A percentile compares a stretch with the other conserved stretches of the same genome.
Evolutionary conservation across 2,797 vertebrate species (phyloP).

Genomic region (Halcyon badia): DNA sequence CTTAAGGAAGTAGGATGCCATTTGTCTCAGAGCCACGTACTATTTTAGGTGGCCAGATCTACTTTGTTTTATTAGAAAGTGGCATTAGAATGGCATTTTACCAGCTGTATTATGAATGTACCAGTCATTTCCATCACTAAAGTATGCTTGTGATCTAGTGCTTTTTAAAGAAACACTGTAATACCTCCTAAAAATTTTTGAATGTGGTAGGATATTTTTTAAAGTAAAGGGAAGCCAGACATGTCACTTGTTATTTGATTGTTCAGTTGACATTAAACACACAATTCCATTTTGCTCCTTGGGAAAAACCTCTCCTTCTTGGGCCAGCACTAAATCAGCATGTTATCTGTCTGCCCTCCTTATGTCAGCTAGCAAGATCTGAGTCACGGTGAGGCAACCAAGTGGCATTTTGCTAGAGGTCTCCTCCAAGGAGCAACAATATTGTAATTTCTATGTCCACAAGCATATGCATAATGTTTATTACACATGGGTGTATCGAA

Average conservation of each 20-base stretch:
- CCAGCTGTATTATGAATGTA: background rate
- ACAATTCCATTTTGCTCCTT: constrained; percentile 3
- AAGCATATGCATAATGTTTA: background rate
- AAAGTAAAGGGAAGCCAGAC: background rate
- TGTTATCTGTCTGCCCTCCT: constrained; percentile 11
- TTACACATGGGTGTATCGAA: background rate
- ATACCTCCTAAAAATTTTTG: background rate
- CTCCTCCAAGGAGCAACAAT: constrained; percentile 3
- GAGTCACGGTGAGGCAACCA: background rate
- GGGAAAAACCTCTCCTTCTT: background rate
- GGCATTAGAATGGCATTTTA: background rate
- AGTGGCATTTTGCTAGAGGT: background rate
- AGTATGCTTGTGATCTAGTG: background rate
- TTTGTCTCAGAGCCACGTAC: background rate
- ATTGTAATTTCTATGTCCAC: background rate
- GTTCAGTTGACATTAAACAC: constrained; percentile 9
- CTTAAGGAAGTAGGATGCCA: background rate
- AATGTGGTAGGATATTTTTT: background rate
- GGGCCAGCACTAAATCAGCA: background rate
- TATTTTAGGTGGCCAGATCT: background rate
- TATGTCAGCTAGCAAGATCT: background rate
- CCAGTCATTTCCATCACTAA: background rate
- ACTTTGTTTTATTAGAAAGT: background rate
- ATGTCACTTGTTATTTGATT: background rate
- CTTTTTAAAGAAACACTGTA: background rate